These are phyloP conservation scores for Zaprionus camerounensis DNA, from an alignment of 1,140 invertebrate species.

Conservation along the genomic window DNA sequence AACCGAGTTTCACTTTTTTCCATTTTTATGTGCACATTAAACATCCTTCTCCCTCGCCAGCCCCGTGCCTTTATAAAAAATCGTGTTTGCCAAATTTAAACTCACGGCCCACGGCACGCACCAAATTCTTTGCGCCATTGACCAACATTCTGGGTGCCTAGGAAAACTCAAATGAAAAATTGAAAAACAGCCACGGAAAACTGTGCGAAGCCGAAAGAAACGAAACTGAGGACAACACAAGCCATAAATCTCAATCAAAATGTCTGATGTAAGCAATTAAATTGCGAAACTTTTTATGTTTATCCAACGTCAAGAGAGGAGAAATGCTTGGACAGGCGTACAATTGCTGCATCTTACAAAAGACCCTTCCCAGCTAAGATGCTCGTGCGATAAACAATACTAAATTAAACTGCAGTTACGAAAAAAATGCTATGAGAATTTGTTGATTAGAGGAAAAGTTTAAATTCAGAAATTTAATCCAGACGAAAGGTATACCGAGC, in stretches of 20 bases:
- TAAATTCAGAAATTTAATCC: neutral
- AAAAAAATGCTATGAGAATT: neutral
- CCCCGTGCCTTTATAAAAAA: slow-evolving; percentile 28
- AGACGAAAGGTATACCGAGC: no score
- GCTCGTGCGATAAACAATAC: neutral
- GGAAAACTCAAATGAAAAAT: slow-evolving; percentile 30
- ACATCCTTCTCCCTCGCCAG: slow-evolving; percentile 16
- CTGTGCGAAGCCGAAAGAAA: slow-evolving; percentile 21
- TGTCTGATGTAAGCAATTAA: slow-evolving; percentile 71
- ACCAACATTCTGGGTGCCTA: slow-evolving; percentile 62
- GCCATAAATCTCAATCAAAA: slow-evolving; percentile 77
- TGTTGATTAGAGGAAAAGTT: neutral
- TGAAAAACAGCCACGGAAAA: slow-evolving; percentile 11
- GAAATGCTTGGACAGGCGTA: slow-evolving; percentile 20
- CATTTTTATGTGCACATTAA: slow-evolving; percentile 45
- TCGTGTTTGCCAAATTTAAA: slow-evolving; percentile 48
- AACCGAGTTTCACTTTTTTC: neutral
- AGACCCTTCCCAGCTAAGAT: slow-evolving; percentile 4
- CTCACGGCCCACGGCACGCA: slow-evolving; percentile 30
- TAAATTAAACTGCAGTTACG: neutral
- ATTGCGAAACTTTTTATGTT: slow-evolving; percentile 61
- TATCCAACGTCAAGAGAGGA: slow-evolving; percentile 19
- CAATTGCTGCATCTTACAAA: slow-evolving; percentile 7
- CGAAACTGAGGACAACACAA: slow-evolving; percentile 65
- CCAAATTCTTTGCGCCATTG: slow-evolving; percentile 60